Percentiles rank a stretch among this genome's conserved stretches.
Evolutionary conservation across 2,113 vertebrate species (phyloP).

Genomic region (Nannospalax galili): DNA sequence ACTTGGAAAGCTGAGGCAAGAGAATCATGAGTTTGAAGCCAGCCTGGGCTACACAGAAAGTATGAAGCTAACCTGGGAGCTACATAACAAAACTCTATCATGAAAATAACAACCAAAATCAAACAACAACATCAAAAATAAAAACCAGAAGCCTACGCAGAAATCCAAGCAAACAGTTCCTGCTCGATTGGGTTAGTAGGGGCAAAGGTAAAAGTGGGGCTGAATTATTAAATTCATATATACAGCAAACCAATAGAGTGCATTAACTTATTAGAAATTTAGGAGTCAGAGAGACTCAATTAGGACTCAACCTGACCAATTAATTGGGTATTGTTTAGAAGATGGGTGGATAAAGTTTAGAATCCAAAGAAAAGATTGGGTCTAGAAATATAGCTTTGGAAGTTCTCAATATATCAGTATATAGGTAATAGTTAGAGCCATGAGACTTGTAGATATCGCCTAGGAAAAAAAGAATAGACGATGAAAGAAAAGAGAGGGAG

Average conservation of each 20-base stretch:
- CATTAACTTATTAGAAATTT: neutral
- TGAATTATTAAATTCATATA: neutral
- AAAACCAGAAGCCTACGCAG: neutral
- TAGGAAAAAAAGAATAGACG: neutral
- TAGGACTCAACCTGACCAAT: neutral
- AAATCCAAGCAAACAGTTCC: neutral
- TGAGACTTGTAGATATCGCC: neutral
- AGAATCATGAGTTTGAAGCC: neutral
- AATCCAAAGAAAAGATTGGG: neutral
- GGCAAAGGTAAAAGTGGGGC: neutral
- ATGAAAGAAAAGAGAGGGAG: neutral
- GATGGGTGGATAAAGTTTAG: neutral
- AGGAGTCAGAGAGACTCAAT: neutral
- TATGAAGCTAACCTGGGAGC: neutral
- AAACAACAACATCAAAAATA: neutral
- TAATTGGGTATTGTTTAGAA: neutral
- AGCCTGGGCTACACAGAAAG: neutral
- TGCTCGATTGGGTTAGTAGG: neutral
- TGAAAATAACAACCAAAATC: neutral
- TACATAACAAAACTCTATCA: neutral
- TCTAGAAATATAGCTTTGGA: neutral
- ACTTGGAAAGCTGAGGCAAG: neutral
- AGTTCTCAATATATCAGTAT: neutral
- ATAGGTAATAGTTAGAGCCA: neutral
- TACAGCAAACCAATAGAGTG: neutral